These are phyloP conservation scores for Leptatherina wallacei DNA, from an alignment of 2,797 vertebrate genomes.

Conservation along the genomic window DNA sequence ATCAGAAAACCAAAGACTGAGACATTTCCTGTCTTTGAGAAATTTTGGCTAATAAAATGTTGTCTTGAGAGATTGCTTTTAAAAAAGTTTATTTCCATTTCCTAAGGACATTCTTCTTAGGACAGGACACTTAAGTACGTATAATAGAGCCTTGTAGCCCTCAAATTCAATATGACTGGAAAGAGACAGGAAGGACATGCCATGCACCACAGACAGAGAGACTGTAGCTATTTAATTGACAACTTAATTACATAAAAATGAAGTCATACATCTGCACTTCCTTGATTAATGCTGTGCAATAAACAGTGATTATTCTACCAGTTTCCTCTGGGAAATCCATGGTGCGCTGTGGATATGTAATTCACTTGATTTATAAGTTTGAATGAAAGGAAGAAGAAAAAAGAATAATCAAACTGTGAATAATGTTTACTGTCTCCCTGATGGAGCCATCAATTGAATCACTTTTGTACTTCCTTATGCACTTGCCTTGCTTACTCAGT, in stretches of 20 bases:
- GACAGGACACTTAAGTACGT: slow-evolving; percentile 32
- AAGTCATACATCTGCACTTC: slow-evolving; percentile 65
- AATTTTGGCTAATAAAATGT: slow-evolving; percentile 40
- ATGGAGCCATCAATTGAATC: slow-evolving; percentile 53
- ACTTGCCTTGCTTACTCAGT: slow-evolving; percentile 17
- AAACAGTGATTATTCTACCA: slow-evolving; percentile 65
- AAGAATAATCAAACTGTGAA: slow-evolving; percentile 65
- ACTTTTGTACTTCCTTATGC: slow-evolving; percentile 51
- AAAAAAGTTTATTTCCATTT: slow-evolving; percentile 32
- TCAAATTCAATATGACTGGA: background rate
- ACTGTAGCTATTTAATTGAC: slow-evolving; percentile 31
- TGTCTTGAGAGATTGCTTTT: slow-evolving; percentile 55
- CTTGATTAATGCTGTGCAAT: slow-evolving; percentile 68
- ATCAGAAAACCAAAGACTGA: slow-evolving; percentile 62
- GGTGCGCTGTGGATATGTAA: slow-evolving; percentile 57
- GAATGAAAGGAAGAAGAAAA: slow-evolving; percentile 45
- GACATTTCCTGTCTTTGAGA: slow-evolving; percentile 34
- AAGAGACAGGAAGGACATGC: slow-evolving; percentile 1
- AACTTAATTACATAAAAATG: slow-evolving; percentile 33
- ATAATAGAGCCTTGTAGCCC: background rate
- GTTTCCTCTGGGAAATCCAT: slow-evolving; percentile 56
- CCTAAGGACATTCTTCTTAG: slow-evolving; percentile 17
- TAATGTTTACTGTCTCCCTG: slow-evolving; percentile 54
- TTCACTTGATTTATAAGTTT: slow-evolving; percentile 68
- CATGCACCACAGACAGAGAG: background rate